Evolutionary conservation across 2,113 vertebrate species (phyloP).

Genomic region (Indri indri): DNA sequence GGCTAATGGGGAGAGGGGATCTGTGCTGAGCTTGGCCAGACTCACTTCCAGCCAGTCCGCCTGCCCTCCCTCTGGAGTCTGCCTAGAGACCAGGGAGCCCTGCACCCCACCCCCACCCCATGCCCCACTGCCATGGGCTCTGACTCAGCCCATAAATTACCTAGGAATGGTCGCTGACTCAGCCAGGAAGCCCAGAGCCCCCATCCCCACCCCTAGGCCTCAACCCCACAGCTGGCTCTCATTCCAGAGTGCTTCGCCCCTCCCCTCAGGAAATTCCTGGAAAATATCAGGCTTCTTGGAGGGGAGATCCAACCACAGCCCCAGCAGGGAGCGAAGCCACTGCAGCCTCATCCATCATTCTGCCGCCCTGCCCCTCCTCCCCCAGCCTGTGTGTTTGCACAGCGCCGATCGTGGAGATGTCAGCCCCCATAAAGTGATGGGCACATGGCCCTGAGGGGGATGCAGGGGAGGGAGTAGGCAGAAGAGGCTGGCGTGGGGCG

Average conservation of each 20-base stretch:
- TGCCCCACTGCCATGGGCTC: neutral
- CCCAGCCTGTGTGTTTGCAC: neutral
- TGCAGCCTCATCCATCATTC: conserved; percentile 63
- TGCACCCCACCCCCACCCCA: neutral
- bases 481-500: neutral
- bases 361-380: neutral
- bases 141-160: conserved; percentile 74
- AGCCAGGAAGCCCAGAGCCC: conserved; percentile 62
- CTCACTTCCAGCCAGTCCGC: neutral
- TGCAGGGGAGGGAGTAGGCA: accelerated
- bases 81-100: neutral
- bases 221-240: conserved; percentile 72
- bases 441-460: neutral
- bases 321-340: conserved; percentile 35
- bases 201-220: conserved; percentile 38
- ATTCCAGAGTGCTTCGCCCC: conserved; percentile 65
- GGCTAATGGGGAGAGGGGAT: neutral
- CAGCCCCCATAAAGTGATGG: neutral
- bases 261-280: conserved; percentile 74
- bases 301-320: conserved; percentile 62
- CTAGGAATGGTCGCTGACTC: conserved; percentile 65
- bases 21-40: neutral
- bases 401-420: neutral
- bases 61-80: neutral
- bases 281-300: conserved; percentile 73